Base-by-base conservation (phyloP, 2,113 vertebrate genomes). In the Lamprologus speciosus region DNA sequence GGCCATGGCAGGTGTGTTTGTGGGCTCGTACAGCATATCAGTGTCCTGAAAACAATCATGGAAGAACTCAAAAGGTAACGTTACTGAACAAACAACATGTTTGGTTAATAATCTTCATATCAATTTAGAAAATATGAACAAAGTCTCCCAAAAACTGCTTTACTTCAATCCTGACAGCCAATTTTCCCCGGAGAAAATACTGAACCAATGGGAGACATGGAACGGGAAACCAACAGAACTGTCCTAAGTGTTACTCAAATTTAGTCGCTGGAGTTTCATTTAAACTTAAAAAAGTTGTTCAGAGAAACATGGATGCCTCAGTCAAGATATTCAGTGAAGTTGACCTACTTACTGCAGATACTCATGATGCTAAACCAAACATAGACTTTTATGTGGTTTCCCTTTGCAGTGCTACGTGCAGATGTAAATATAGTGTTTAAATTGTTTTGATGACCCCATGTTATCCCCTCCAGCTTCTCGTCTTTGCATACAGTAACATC, bases 1-100 rank as follows among this genome's bases (percentile, higher is more conserved):
- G 88, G 98, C 98, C 98, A 99, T 98, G 0, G 99, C 98, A 75
- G 98, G 96, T 51, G 98, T 99, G 94, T 98, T 98, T 0, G 97
- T 98, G 84, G 96, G 97, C 93, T 99, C 98, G 54, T 99, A 99
- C 50, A 97, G 96, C 99, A 99, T 99, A 85, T 99, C 99, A 10
- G 97, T 96, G 92, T 99, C 99, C 99, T 99, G 85, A 28, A 92
- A 92, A 50, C 82, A 57, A 85, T 1, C 55, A 68, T 23, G 88
- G 19, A 19, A 84, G 13, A 82, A 40, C 8, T n/a, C 6, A 3
- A 19, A 54, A 11, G 16, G 11, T 28, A 60, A 82, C n/a, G 7
- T 87, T 23, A 9, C 13, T 8, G n/a, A 55, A 65, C 10, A 86
- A 63, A 21, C 16, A 21, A 7, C 14, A 33, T 16, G 35, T 82